These are phyloP conservation scores for Champsocephalus gunnari DNA, from an alignment of 2,797 vertebrate species.

Conservation along the genomic window DNA sequence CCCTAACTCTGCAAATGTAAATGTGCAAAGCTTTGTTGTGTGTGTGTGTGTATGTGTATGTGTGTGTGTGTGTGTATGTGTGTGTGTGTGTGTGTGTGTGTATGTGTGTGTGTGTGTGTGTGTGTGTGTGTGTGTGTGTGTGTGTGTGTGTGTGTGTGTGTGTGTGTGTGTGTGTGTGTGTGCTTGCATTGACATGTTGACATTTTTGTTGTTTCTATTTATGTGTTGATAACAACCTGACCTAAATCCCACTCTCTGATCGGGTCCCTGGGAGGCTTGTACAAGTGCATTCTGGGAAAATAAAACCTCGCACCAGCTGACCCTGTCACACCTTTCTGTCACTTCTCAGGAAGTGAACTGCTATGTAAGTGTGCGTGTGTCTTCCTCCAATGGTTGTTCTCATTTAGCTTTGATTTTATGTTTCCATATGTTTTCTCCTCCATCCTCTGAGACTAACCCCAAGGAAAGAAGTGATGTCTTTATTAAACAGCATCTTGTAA, in stretches of 20 bases:
- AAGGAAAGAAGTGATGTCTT: background rate
- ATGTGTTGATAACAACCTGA: conserved; percentile 55
- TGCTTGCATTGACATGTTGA: conserved; percentile 35
- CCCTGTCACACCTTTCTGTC: conserved; percentile 59
- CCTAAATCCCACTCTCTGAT: conserved; percentile 58
- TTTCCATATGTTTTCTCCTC: background rate
- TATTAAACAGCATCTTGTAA: conserved; percentile 2
- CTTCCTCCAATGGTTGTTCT: conserved; percentile 9
- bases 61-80: conserved; percentile 12
- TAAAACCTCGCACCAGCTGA: conserved; percentile 55
- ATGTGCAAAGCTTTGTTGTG: conserved; percentile 3
- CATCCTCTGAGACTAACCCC: background rate
- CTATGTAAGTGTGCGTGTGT: conserved; percentile 16
- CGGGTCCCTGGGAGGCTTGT: conserved; percentile 42
- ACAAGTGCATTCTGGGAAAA: conserved; percentile 57
- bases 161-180: conserved; percentile 11
- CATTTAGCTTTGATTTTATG: conserved; percentile 11
- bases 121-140: background rate
- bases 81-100: background rate
- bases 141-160: conserved; percentile 1
- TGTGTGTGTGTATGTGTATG: background rate
- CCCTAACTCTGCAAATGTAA: conserved; percentile 26
- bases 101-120: background rate
- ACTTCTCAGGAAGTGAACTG: conserved; percentile 39
- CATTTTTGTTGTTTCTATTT: conserved; percentile 66